phyloP scores from a whole-genome alignment of 2,113 vertebrate genomes.

The Microtus montanus region DNA sequence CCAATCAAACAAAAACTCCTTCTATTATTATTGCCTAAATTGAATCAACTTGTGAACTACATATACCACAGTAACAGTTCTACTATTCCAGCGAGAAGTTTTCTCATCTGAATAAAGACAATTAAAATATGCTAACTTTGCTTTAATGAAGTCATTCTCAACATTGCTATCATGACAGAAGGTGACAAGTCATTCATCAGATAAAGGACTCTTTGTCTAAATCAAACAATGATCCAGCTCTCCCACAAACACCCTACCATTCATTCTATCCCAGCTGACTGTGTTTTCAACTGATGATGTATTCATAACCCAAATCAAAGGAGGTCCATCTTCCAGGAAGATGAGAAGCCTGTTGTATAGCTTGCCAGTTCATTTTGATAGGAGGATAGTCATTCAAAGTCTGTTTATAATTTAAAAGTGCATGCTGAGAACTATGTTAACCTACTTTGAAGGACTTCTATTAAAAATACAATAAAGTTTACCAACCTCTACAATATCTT shows the following conservation, averaged over 20 bases:
- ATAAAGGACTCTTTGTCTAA: slow-evolving; percentile 76
- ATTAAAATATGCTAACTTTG: slow-evolving; percentile 68
- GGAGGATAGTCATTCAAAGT: slow-evolving; percentile 59
- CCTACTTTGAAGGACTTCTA: slow-evolving; percentile 67
- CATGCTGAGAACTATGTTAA: slow-evolving; percentile 65
- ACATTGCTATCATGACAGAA: slow-evolving; percentile 71
- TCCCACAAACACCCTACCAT: slow-evolving; percentile 35
- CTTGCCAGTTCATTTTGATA: slow-evolving; percentile 37
- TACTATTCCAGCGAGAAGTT: slow-evolving; percentile 64
- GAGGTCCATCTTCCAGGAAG: slow-evolving; percentile 61
- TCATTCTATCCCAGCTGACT: slow-evolving; percentile 70
- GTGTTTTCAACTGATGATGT: slow-evolving; percentile 63
- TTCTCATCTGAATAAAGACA: slow-evolving; percentile 74
- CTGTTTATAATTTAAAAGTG: slow-evolving; percentile 62
- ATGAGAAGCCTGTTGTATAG: slow-evolving; percentile 58
- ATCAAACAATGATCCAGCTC: slow-evolving; percentile 72
- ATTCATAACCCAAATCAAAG: slow-evolving; percentile 65
- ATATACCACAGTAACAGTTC: slow-evolving; percentile 52
- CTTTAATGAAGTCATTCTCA: slow-evolving; percentile 77
- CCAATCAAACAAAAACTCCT: background rate
- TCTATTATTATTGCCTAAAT: slow-evolving; percentile 43
- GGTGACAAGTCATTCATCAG: slow-evolving; percentile 73
- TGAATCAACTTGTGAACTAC: slow-evolving; percentile 59
- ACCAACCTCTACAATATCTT: slow-evolving; percentile 18
- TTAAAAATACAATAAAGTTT: slow-evolving; percentile 66